These are phyloP conservation scores for Sanderia malayensis DNA, from an alignment of 30 jellyfish, hydroid and myxozoan genomes.

Conservation along the genomic window DNA sequence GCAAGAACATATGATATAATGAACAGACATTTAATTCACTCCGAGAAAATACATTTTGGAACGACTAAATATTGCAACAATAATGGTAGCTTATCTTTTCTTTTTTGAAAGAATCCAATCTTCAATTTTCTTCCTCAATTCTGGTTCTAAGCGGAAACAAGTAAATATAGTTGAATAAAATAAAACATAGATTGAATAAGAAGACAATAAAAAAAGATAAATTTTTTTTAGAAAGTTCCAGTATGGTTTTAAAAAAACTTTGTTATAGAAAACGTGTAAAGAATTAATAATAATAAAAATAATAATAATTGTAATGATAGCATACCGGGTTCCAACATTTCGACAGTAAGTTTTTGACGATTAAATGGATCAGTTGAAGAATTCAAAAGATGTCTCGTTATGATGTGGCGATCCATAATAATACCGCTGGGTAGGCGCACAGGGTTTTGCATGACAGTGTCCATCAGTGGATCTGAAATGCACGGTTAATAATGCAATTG, in stretches of 20 bases:
- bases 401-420: slow-evolving; percentile 84
- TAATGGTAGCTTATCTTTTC: slow-evolving; percentile 1
- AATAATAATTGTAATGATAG: background rate
- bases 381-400: slow-evolving; percentile 73
- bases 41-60: too few relatives aligned
- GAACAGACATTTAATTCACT: too few relatives aligned
- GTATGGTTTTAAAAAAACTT: too few relatives aligned
- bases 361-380: slow-evolving; percentile 90
- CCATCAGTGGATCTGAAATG: slow-evolving; percentile 78
- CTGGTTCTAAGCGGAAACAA: too few relatives aligned
- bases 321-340: slow-evolving; percentile 85
- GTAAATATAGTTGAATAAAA: too few relatives aligned
- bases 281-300: background rate
- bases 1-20: too few relatives aligned
- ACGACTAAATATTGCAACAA: too few relatives aligned
- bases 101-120: slow-evolving; percentile 50
- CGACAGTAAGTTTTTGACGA: slow-evolving; percentile 76
- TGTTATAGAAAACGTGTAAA: too few relatives aligned
- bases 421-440: slow-evolving; percentile 93
- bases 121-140: slow-evolving; percentile 39
- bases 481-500: too few relatives aligned
- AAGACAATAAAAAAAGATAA: too few relatives aligned
- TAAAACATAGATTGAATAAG: too few relatives aligned
- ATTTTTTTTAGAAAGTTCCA: too few relatives aligned
- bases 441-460: slow-evolving; percentile 88